Percentiles rank a stretch among this genome's conserved stretches.
These are phyloP conservation scores for Dinocampus coccinellae DNA, from an alignment of 2,888 invertebrate genomes.

Conservation along the genomic window DNA sequence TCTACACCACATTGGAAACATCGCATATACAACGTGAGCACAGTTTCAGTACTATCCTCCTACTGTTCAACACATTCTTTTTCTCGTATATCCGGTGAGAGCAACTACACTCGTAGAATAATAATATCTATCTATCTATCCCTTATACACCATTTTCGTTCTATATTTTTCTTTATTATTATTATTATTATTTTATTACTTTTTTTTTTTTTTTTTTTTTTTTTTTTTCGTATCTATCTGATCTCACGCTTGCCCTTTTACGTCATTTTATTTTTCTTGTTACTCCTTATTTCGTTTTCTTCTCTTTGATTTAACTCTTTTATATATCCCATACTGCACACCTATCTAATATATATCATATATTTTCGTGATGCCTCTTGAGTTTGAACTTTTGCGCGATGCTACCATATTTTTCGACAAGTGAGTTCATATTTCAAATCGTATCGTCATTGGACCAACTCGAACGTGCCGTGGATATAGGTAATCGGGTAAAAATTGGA, in stretches of 20 bases:
- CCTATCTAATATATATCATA: conserved; percentile 17
- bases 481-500: conserved; percentile 45
- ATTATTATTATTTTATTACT: no score
- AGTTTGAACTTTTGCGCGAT: conserved; percentile 35
- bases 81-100: conserved; percentile 38
- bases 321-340: conserved; percentile 34
- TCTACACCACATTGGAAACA: conserved; percentile 8
- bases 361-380: conserved; percentile 32
- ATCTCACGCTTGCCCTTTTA: conserved; percentile 16
- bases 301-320: not conserved
- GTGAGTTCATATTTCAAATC: conserved; percentile 53
- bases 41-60: conserved; percentile 39
- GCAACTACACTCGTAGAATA: conserved; percentile 52
- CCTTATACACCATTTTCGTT: conserved; percentile 26
- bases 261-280: conserved; percentile 10
- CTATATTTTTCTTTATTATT: conserved; percentile 23
- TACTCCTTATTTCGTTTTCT: conserved; percentile 7
- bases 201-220: no score
- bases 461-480: conserved; percentile 29
- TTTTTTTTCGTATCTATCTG: no score
- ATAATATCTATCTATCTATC: conserved; percentile 49
- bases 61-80: conserved; percentile 40
- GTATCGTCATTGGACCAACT: conserved; percentile 35
- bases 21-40: conserved; percentile 13
- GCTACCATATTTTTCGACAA: conserved; percentile 52